Percentiles rank a stretch among this genome's conserved stretches.
Conservation (phyloP, 2,797 vertebrate species). For the Onychomys arenicola region DNA sequence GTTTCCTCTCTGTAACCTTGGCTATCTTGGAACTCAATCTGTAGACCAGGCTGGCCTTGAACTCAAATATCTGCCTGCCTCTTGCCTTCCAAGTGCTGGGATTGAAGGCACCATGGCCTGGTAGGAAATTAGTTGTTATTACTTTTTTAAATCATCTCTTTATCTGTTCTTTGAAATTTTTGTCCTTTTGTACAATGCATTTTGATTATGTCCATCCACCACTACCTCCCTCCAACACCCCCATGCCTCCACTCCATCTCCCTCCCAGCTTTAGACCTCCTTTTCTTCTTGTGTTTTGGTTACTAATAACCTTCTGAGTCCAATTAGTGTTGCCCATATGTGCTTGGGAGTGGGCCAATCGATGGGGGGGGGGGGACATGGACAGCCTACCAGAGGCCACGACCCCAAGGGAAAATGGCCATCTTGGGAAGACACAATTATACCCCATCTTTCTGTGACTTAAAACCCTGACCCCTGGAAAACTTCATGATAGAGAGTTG, state of each 20-base stretch:
- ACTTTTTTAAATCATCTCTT: background rate
- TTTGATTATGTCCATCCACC: background rate
- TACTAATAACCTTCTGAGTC: background rate
- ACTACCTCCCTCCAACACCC: background rate
- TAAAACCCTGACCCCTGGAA: background rate
- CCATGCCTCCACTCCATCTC: background rate
- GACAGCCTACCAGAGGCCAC: background rate
- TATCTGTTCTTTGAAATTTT: background rate
- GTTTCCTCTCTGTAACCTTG: background rate
- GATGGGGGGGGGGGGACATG: too few species aligned
- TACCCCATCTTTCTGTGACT: background rate
- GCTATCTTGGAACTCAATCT: background rate
- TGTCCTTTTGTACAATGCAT: background rate
- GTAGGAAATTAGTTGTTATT: background rate
- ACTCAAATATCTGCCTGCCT: background rate
- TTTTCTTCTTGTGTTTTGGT: background rate
- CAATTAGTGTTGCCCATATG: background rate
- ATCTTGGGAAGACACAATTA: background rate
- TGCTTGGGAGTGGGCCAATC: too few species aligned
- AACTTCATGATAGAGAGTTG: background rate
- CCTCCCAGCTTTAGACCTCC: background rate
- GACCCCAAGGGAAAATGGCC: background rate
- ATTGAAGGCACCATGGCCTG: background rate
- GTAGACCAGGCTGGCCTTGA: background rate
- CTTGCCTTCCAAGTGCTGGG: background rate